These are phyloP conservation scores for Thunnus thynnus DNA, from an alignment of 2,113 vertebrate genomes.

Conservation along the genomic window DNA sequence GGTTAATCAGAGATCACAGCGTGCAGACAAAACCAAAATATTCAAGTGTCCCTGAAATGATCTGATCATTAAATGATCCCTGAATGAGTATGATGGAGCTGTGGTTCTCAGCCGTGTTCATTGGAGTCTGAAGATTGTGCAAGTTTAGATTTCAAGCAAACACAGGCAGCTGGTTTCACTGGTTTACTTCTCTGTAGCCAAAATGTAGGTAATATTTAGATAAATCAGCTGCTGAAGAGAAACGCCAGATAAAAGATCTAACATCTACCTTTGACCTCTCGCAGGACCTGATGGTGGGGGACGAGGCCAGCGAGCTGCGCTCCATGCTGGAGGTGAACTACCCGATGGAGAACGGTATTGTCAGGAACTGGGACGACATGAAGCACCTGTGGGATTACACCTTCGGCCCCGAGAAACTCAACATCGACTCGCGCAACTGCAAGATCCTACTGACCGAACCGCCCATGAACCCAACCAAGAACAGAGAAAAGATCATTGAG, in stretches of 20 bases:
- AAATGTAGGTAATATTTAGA: too few species aligned
- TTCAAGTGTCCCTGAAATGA: too few species aligned
- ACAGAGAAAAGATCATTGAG: conserved; percentile 98
- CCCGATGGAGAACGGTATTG: conserved; percentile 98
- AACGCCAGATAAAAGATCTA: too few species aligned
- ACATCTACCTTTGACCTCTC: conserved; percentile 16
- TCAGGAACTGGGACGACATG: conserved; percentile 99
- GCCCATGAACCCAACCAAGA: conserved; percentile 99
- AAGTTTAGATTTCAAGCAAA: too few species aligned
- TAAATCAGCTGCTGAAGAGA: background rate
- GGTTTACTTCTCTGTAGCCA: too few species aligned
- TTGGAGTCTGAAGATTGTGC: too few species aligned
- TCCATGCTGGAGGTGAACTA: conserved; percentile 99
- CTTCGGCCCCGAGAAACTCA: conserved; percentile 97
- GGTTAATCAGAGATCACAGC: too few species aligned
- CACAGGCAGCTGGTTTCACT: too few species aligned
- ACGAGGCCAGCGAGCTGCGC: conserved; percentile 95
- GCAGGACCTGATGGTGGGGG: conserved; percentile 97
- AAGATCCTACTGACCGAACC: conserved; percentile 98
- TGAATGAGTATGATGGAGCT: too few species aligned
- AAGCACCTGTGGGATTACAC: conserved; percentile 99
- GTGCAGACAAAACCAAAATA: too few species aligned
- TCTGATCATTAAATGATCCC: too few species aligned
- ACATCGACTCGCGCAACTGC: conserved; percentile 96
- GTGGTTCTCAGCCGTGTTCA: too few species aligned